Base-by-base conservation (phyloP, 2,113 vertebrate species). In the Tylochromis polylepis region DNA sequence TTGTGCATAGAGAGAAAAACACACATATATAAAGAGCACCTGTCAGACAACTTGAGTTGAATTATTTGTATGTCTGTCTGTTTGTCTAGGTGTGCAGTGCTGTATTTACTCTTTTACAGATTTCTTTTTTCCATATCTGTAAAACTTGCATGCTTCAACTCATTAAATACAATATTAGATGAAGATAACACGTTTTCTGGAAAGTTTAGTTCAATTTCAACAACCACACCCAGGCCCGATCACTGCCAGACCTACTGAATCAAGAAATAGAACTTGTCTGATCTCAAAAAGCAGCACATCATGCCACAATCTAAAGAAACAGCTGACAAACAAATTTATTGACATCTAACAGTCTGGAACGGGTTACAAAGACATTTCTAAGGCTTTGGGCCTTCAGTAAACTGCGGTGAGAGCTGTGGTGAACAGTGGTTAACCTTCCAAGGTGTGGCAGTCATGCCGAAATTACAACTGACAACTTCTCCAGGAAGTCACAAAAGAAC, bases 41-140 rank as follows among this genome's bases (percentile, higher is more conserved):
- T 87, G 82, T 15, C 83, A 91, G 27, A 87, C 82, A 84, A 85
- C 72, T 56, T 81, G 6, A 51, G 56, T 29, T 89, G 6, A 56
- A 46, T 78, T 83, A 57, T 41, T 72, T 51, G 49, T 20, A 57
- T 59, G 10, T 84, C 46, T 56, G 36, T 49, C 41, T 53, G 34
- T 27, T 53, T 77, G 16, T 31, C 27, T 77, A 51, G 43, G 6
- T 75, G 43, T 49, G 38, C 65, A 72, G 22, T 72, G 67, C 1
- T 72, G 67, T 18, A 72, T 46, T 72, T 72, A 46, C 1, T 16
- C 22, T 27, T 27, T 46, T 46, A 27, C 5, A 11, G 0, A 72
- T 72, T 72, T 43, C 8, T 24, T 6, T 43, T 67, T 41, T 59
- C 0, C 36, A 43, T 38, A 43, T 10, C 43, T 70, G 11, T 11